Conservation (phyloP, 2,113 vertebrate species). For the Pelobates fuscus region DNA sequence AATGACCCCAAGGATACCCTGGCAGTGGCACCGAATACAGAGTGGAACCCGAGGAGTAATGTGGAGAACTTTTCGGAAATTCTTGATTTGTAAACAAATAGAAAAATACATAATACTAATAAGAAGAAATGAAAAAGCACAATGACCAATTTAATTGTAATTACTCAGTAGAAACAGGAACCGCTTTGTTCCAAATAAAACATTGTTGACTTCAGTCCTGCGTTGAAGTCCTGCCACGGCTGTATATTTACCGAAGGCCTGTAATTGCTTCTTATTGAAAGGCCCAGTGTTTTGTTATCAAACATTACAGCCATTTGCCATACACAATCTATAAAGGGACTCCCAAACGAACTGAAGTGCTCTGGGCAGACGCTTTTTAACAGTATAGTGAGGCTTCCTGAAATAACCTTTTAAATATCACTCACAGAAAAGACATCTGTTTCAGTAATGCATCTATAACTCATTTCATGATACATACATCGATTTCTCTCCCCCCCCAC, state of each 20-base stretch:
- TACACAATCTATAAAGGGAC: conserved; percentile 61
- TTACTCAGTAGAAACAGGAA: not conserved
- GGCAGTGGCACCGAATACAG: too few species aligned
- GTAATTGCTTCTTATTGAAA: conserved; percentile 54
- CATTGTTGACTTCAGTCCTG: not conserved
- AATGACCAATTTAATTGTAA: conserved; percentile 11
- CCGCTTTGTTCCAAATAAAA: not conserved
- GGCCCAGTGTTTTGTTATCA: conserved; percentile 55
- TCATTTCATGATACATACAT: conserved; percentile 51
- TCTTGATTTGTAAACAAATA: too few species aligned
- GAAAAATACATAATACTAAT: not conserved
- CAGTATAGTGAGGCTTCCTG: conserved; percentile 53
- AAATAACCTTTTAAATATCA: conserved; percentile 64
- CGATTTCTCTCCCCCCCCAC: conserved; percentile 44
- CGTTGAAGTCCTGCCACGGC: not conserved
- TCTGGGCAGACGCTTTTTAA: conserved; percentile 58
- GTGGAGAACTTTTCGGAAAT: too few species aligned
- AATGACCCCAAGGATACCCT: too few species aligned
- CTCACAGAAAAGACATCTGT: conserved; percentile 57
- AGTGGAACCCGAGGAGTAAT: too few species aligned
- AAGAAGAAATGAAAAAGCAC: not conserved
- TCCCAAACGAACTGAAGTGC: conserved; percentile 62
- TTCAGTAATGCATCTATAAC: conserved; percentile 58
- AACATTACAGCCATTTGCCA: conserved; percentile 55
- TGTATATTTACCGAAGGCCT: conserved; percentile 39